Evolutionary conservation across 2,113 vertebrate genomes (phyloP).

Genomic region (Amblyopsis rosae): DNA sequence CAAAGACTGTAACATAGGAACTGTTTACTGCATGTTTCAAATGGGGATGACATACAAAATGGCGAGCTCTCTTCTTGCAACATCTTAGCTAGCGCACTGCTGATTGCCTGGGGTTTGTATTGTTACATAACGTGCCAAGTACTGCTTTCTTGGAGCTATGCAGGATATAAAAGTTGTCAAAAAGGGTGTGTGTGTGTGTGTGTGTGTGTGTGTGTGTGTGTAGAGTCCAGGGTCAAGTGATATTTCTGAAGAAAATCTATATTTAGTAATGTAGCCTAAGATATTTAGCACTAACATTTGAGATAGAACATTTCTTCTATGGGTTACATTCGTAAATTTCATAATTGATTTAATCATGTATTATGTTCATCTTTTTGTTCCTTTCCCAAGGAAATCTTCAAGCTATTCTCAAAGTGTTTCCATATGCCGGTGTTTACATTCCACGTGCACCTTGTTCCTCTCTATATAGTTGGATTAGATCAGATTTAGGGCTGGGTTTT

Average conservation of each 20-base stretch:
- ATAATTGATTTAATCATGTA: constrained; percentile 22
- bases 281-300: too few species aligned
- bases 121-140: neutral
- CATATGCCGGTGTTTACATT: constrained; percentile 63
- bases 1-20: too few species aligned
- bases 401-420: constrained; percentile 43
- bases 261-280: too few species aligned
- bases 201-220: neutral
- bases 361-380: constrained; percentile 15
- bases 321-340: constrained; percentile 15
- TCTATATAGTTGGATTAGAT: constrained; percentile 51
- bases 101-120: neutral
- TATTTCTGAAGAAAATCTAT: neutral
- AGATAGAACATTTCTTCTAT: too few species aligned
- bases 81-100: neutral
- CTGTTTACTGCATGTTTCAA: too few species aligned
- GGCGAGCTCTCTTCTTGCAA: too few species aligned
- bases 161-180: neutral
- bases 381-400: neutral
- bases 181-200: neutral
- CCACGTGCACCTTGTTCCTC: constrained; percentile 52
- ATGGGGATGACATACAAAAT: too few species aligned
- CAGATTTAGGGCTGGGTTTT: constrained; percentile 48
- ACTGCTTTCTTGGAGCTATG: neutral
- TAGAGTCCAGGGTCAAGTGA: neutral